Evolutionary conservation across 1,140 invertebrate genomes (phyloP).

Genomic region (Procambarus clarkii): DNA sequence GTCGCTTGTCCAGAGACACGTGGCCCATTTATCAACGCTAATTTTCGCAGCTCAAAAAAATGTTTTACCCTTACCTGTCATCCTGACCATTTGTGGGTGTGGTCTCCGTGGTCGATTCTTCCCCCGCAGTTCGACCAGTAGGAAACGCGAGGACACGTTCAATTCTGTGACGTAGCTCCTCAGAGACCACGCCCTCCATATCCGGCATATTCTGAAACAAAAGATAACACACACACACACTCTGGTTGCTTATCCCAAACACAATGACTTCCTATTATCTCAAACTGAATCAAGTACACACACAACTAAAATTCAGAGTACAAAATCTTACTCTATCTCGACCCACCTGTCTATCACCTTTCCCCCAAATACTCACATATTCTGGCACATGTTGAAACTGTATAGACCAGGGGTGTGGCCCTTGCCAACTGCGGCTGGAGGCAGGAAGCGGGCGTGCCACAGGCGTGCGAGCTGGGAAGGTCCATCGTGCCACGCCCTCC

Average conservation of each 20-base stretch:
- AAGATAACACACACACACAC: too few species aligned
- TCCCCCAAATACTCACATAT: background rate
- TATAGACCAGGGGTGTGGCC: background rate
- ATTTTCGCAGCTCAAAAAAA: too few species aligned
- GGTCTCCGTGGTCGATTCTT: background rate
- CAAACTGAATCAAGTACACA: too few species aligned
- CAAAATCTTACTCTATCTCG: too few species aligned
- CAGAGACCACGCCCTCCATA: slow-evolving; percentile 47
- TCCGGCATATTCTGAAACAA: slow-evolving; percentile 25
- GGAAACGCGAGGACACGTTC: slow-evolving; percentile 41
- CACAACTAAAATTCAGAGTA: too few species aligned
- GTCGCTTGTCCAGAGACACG: too few species aligned
- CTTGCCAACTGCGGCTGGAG: background rate
- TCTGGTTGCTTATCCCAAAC: too few species aligned
- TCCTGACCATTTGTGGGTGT: background rate
- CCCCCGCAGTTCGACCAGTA: background rate
- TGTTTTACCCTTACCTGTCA: background rate
- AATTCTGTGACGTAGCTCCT: slow-evolving; percentile 38
- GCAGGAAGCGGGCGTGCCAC: background rate
- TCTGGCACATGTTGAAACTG: slow-evolving; percentile 35
- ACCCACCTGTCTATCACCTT: too few species aligned
- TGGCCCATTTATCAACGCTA: too few species aligned
- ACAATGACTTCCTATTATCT: too few species aligned
- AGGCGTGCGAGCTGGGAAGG: slow-evolving; percentile 28
- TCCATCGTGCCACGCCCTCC: slow-evolving; percentile 44